Base-by-base conservation (phyloP, 2,888 invertebrate genomes). In the Drosophila parthenogenetica region DNA sequence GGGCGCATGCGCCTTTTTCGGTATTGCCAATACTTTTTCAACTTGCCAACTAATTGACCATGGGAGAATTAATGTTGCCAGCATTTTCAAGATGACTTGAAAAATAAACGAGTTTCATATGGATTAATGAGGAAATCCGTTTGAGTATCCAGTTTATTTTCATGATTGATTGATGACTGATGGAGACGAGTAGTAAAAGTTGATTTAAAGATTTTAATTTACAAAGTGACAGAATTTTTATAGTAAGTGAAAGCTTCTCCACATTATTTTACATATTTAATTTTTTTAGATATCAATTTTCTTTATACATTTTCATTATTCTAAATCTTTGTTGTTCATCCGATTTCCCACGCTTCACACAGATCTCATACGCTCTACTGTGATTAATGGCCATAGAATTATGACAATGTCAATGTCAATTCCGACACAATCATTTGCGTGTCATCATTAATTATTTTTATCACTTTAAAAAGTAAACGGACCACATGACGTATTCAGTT, bases 381-480 rank as follows among this genome's bases (percentile, higher is more conserved):
- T 67, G 79, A 79, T 81, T 73, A 79, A 79, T 81, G 55, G 39
- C 48, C 57, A 43, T 57, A 55, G 67, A 73, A 57, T 77, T 73
- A 64, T 45, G 40, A 45, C 46, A 63, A 77, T 63, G 62, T 37
- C 66, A 69, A 67, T 49, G 70, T 13, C 50, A 67, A 62, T 62
- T 55, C 14, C 17, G 45, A 16, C 32, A 35, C 17, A 37, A 17
- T 46, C 46, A 11, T 10, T 58, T 8, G 45, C 40, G 5, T 17
- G 32, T 39, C 57, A 37, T 1, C 19, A 51, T 46, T 43, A 48
- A 60, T 63, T 37, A 48, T 13, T 37, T 45, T 10, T 19, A 22
- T 39, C 37, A 17, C 11, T 22, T 13, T 32, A 0, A 35, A 19
- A 13, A 45, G 48, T 32, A 13, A 8, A n/a, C 2, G 25, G 14